These are phyloP conservation scores for Homarus americanus DNA, from an alignment of 1,140 invertebrate genomes.

Conservation along the genomic window DNA sequence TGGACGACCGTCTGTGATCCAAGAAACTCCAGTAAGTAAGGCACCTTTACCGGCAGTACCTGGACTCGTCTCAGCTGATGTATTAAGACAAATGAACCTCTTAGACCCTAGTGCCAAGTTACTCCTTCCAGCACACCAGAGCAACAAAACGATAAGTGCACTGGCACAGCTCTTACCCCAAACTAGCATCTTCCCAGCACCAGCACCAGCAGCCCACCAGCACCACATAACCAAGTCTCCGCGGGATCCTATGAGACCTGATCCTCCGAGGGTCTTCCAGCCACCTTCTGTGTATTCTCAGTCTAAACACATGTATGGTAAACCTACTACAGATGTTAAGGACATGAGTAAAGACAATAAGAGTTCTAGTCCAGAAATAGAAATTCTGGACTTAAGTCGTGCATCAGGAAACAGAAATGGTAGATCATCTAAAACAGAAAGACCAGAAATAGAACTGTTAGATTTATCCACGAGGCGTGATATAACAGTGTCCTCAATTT, in stretches of 20 bases:
- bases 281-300: slow-evolving; percentile 73
- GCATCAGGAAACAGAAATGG: slow-evolving; percentile 60
- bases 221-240: slow-evolving; percentile 59
- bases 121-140: slow-evolving; percentile 74
- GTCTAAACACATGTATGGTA: slow-evolving; percentile 74
- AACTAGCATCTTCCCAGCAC: slow-evolving; percentile 74
- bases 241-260: slow-evolving; percentile 66
- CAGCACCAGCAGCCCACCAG: slow-evolving; percentile 72
- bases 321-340: slow-evolving; percentile 72
- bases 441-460: slow-evolving; percentile 73
- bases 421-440: slow-evolving; percentile 66
- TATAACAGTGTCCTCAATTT: slow-evolving; percentile 74
- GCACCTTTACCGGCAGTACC: slow-evolving; percentile 67
- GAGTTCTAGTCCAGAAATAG: slow-evolving; percentile 74
- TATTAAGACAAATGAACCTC: slow-evolving; percentile 72
- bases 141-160: slow-evolving; percentile 73
- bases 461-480: slow-evolving; percentile 74
- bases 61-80: slow-evolving; percentile 71
- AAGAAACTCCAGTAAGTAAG: slow-evolving; percentile 59
- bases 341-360: slow-evolving; percentile 63
- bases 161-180: slow-evolving; percentile 73
- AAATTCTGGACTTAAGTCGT: slow-evolving; percentile 73
- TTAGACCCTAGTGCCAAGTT: slow-evolving; percentile 71
- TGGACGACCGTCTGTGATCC: slow-evolving; percentile 55
- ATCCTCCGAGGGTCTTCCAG: slow-evolving; percentile 74